Conservation (phyloP, 2,888 invertebrate genomes). For the Drosophila anomalipes region DNA sequence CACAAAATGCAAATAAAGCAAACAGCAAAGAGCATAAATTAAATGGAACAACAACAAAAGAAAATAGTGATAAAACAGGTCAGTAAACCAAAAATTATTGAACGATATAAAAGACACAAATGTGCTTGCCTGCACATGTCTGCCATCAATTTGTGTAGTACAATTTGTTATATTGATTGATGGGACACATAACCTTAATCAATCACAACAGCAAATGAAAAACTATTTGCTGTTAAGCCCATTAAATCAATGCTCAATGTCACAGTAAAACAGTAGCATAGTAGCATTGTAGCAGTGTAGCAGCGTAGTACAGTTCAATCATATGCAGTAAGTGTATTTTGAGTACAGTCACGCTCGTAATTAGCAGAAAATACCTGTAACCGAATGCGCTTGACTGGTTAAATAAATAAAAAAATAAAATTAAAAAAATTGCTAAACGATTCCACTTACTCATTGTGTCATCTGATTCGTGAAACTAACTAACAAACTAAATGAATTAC, state of each 20-base stretch:
- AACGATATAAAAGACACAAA: constrained; percentile 16
- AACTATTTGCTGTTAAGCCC: constrained; percentile 7
- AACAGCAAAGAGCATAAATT: constrained; percentile 76
- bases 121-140: neutral
- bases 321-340: neutral
- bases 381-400: constrained; percentile 1
- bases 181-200: constrained; percentile 51
- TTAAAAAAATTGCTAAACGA: neutral
- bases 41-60: constrained; percentile 78
- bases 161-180: constrained; percentile 41
- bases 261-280: neutral
- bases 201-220: constrained; percentile 39
- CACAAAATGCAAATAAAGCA: constrained; percentile 70
- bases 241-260: constrained; percentile 8
- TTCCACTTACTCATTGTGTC: constrained; percentile 3
- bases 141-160: neutral
- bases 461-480: constrained; percentile 11
- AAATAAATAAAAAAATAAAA: neutral
- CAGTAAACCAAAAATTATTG: constrained; percentile 50
- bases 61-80: constrained; percentile 82
- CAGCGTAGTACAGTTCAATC: neutral
- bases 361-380: constrained; percentile 5
- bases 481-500: constrained; percentile 9
- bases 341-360: constrained; percentile 37
- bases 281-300: neutral